These are phyloP conservation scores for Nephila pilipes DNA, from an alignment of 1,140 invertebrate genomes.

Conservation along the genomic window DNA sequence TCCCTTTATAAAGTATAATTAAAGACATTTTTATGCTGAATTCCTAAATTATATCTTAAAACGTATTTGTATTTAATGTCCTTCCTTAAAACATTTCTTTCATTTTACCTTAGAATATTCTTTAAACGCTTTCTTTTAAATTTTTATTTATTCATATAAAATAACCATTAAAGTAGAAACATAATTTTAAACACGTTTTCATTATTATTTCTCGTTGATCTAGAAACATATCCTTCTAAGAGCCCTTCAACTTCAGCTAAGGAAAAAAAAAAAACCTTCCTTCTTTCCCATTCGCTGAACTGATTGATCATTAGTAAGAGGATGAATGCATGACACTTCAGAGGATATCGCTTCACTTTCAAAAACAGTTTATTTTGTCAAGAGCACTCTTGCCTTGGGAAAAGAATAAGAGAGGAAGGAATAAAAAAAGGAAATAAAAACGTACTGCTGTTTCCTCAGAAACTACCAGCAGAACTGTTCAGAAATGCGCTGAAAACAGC, in stretches of 20 bases:
- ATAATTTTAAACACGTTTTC: not conserved
- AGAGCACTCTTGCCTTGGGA: not conserved
- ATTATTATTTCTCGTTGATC: not conserved
- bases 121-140: no score
- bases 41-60: no score
- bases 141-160: not conserved
- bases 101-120: no score
- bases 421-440: not conserved
- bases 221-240: not conserved
- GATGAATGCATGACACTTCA: not conserved
- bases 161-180: not conserved
- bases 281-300: not conserved
- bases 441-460: slow-evolving; percentile 5
- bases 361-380: slow-evolving; percentile 53
- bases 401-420: not conserved
- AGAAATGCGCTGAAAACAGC: not conserved
- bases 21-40: no score
- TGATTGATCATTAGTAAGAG: slow-evolving; percentile 38
- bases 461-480: slow-evolving; percentile 10
- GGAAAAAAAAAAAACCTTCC: not conserved
- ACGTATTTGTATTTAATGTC: no score
- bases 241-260: not conserved
- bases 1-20: no score
- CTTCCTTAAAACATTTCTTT: no score
- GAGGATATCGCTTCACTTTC: slow-evolving; percentile 27